Percentiles rank a stretch among this genome's conserved stretches.
phyloP scores from a whole-genome alignment of 2,888 invertebrate species.

The Cyaniris semiargus region DNA sequence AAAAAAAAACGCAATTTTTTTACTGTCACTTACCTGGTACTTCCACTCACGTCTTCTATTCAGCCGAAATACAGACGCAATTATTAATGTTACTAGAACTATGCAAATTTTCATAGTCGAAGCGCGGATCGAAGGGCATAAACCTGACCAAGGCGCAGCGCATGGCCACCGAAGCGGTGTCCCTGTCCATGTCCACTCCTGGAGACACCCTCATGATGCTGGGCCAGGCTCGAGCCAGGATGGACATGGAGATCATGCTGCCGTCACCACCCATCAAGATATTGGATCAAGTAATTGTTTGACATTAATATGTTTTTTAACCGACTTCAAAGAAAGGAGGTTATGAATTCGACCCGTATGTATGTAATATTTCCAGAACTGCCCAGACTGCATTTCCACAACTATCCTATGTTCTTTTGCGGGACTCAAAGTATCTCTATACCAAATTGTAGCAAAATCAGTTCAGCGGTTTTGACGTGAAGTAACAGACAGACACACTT shows the following conservation, averaged over 20 bases:
- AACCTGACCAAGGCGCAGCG: slow-evolving; percentile 56
- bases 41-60: no score
- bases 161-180: slow-evolving; percentile 62
- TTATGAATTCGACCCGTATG: neutral
- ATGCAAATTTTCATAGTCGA: slow-evolving; percentile 52
- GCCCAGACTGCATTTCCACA: no score
- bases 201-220: slow-evolving; percentile 68
- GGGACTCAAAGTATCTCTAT: no score
- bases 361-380: no score
- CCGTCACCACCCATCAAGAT: slow-evolving; percentile 62
- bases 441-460: no score
- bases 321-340: neutral
- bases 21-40: no score
- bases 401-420: no score
- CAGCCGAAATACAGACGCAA: no score
- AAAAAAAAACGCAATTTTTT: no score
- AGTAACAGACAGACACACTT: no score
- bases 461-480: no score
- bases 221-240: slow-evolving; percentile 64
- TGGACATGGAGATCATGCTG: slow-evolving; percentile 63
- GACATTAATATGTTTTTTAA: slow-evolving; percentile 28
- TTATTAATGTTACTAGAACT: no score
- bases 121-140: slow-evolving; percentile 74
- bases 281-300: slow-evolving; percentile 58
- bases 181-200: slow-evolving; percentile 55